phyloP scores from a whole-genome alignment of 2,113 vertebrate species.

The Lanius ludovicianus region DNA sequence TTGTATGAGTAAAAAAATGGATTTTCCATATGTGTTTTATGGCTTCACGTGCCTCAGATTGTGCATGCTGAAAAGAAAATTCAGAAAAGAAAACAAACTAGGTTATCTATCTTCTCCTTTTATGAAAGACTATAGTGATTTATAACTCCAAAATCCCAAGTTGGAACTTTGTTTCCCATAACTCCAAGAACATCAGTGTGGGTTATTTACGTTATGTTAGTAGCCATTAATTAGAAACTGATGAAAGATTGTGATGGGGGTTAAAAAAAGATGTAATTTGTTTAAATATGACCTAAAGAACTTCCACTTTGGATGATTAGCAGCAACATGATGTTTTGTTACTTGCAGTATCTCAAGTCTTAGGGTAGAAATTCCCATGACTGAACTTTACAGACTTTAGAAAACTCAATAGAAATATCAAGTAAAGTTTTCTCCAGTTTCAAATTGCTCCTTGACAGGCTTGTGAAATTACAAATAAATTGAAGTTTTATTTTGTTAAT shows the following conservation, averaged over 20 bases:
- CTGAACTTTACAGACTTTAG: neutral
- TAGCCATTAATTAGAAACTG: neutral
- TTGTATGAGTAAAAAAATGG: neutral
- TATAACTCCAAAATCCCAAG: neutral
- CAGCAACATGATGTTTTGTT: neutral
- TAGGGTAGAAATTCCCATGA: neutral
- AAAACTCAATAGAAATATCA: neutral
- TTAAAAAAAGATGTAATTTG: neutral
- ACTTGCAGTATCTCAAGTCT: neutral
- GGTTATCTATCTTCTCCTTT: neutral
- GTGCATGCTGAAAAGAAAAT: neutral
- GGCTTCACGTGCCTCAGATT: neutral
- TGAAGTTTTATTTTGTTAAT: neutral
- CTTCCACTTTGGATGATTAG: neutral
- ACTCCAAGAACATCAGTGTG: neutral
- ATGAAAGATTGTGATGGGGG: accelerated
- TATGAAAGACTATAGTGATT: neutral
- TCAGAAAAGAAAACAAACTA: neutral
- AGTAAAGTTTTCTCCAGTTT: neutral
- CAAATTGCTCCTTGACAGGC: neutral
- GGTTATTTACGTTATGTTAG: neutral
- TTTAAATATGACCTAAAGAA: neutral
- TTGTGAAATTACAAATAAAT: neutral
- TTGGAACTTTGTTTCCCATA: neutral
- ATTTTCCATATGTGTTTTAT: neutral